Percentiles rank a stretch among this genome's conserved stretches.
phyloP scores from a whole-genome alignment of 2,797 vertebrate species.

The Spheniscus humboldti region DNA sequence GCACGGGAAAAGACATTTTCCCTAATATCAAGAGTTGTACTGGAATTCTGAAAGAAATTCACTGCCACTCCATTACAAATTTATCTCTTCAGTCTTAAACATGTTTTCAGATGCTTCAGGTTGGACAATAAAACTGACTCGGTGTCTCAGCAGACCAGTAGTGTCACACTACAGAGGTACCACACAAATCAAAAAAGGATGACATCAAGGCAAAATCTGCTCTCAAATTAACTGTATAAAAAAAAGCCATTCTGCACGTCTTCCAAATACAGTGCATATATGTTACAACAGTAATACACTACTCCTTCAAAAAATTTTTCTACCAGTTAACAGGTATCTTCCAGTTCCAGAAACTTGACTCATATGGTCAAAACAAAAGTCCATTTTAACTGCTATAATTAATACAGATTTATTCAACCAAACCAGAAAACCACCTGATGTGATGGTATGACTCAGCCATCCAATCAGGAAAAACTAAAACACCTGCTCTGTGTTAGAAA shows the following conservation, averaged over 20 bases:
- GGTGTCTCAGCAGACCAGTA: not conserved
- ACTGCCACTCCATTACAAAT: not conserved
- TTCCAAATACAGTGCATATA: not conserved
- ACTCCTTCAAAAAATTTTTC: not conserved
- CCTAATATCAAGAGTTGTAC: not conserved
- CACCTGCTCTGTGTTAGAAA: not conserved
- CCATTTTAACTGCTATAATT: not conserved
- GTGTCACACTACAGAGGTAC: not conserved
- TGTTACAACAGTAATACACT: not conserved
- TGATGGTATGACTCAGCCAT: constrained; percentile 1
- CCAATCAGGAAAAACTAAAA: constrained; percentile 11
- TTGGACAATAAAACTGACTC: not conserved
- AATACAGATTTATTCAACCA: not conserved
- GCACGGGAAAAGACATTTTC: not conserved
- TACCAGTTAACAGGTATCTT: not conserved
- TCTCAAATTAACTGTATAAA: not conserved
- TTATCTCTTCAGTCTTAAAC: not conserved
- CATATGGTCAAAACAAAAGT: not conserved
- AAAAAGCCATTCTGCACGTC: not conserved
- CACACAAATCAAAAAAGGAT: not conserved
- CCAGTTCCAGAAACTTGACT: not conserved
- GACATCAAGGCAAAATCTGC: not conserved
- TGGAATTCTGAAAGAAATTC: not conserved
- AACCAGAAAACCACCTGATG: constrained; percentile 21
- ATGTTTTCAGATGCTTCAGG: not conserved